Base-by-base conservation (phyloP, 2,113 vertebrate genomes). In the Australoheros scitulus region DNA sequence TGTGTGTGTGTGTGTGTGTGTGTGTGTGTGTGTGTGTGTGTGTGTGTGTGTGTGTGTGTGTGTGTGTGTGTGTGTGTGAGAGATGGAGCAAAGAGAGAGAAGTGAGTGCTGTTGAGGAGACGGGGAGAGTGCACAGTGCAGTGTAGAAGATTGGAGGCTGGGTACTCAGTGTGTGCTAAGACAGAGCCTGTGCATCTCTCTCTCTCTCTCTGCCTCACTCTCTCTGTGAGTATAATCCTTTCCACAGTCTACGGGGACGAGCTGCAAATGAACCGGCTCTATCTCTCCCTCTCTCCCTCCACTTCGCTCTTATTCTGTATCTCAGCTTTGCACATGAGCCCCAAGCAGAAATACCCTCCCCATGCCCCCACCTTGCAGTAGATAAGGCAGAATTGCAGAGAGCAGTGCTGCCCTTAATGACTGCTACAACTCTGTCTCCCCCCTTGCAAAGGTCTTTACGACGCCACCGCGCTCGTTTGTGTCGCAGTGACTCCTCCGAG, bases 311-410 rank as follows among this genome's bases (percentile, higher is more conserved):
- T 80, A 77, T 84, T 85, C 89, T 87, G 85, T 93, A 94, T 95
- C 94, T 92, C 85, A 2, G 76, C 79, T 88, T 64, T 89, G 87
- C 92, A 93, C 93, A 94, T 92, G 91, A 93, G 92, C 93, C 91
- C 82, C 52, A 24, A 88, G 91, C 88, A 87, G 80, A 87, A 85
- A 82, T 52, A 85, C 87, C 87, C 87, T 72, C 88, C 89, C 88
- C 79, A 4, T 75, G 79, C 84, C 75, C 84, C 77, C 90, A 88
- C 90, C 92, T 91, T 86, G 86, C 89, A 89, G 84, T 55, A 89
- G 93, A 93, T 88, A 90, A 92, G 88, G 82, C 88, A 64, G 63
- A 84, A 78, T 38, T 76, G 92, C 87, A 83, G 80, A 89, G 70
- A 91, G 76, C 84, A 61, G 84, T 65, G 70, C 59, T 81, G 64